A percentile compares a stretch with the other conserved stretches of the same genome.
Evolutionary conservation across 2,888 invertebrate species (phyloP).

Genomic region (Imbricaverruca yamaguchii): DNA sequence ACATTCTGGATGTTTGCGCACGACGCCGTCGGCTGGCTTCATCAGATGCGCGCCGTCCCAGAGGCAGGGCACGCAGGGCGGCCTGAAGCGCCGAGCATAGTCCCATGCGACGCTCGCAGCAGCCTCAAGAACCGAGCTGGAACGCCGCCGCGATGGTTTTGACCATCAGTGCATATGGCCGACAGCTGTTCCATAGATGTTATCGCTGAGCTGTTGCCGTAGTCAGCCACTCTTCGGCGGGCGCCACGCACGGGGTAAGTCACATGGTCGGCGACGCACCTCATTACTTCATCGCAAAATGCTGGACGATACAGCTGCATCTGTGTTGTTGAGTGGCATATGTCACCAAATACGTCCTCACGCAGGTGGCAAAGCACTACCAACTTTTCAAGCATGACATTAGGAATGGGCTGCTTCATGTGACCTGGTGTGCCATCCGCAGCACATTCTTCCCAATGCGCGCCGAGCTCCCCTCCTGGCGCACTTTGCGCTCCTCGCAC

Average conservation of each 20-base stretch:
- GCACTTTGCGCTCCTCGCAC: background rate
- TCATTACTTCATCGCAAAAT: background rate
- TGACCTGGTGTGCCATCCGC: background rate
- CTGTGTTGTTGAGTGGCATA: background rate
- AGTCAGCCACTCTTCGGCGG: background rate
- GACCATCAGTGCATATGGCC: too few species aligned
- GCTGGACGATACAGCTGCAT: background rate
- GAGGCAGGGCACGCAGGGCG: too few species aligned
- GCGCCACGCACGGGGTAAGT: background rate
- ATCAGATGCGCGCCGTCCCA: too few species aligned
- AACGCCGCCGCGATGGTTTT: background rate
- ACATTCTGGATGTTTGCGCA: background rate
- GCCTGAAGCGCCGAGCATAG: background rate
- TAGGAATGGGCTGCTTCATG: background rate
- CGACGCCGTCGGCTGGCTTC: background rate
- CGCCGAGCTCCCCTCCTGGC: background rate
- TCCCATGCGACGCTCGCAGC: background rate
- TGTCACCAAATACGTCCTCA: background rate
- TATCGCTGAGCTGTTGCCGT: background rate
- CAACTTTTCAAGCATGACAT: background rate
- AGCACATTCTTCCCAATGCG: background rate
- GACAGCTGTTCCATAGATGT: too few species aligned
- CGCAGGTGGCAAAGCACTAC: background rate
- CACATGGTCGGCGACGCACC: too few species aligned
- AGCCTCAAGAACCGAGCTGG: background rate